Evolutionary conservation across 2,888 invertebrate genomes (phyloP), one percentile per base, ranked within the genome.

Genomic region (Ophion slaviceki): DNA sequence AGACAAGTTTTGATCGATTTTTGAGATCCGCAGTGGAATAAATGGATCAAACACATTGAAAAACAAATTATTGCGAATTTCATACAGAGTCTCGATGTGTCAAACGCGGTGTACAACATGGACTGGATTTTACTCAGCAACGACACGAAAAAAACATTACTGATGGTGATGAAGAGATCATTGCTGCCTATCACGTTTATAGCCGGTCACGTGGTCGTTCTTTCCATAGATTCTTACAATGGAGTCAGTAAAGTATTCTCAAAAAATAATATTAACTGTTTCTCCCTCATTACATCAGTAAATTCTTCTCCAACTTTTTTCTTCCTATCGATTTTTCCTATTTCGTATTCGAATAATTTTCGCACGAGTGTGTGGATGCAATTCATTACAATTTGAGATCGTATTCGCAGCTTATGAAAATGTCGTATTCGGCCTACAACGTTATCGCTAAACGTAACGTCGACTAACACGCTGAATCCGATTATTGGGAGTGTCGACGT

Each of bases 341-440:
- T 7, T 40, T 0, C 0, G 40, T 40, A 8, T 40, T 40, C 40
- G 7, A 7, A 40, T 40, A 40, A 40, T 8, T 40, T 8, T 40
- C 40, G 40, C 8, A 40, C 40, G 7, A 8, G 40, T 40, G 6
- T 5, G 6, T 40, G 8, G 40, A 40, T 40, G 40, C 40, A 7
- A 40, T 40, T 40, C 8, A 40, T 40, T 40, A 40, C 40, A 36
- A 40, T 40, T 40, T 40, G 40, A 40, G 40, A 3, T 40, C 7
- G 6, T 77, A 14, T 68, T 88, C 87, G 2, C 78, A 89, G 89
- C 84, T 89, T 28, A 47, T 89, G 20, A 89, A 90, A 76, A 78
- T 81, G 32, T 89, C 89, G 1, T 89, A 89, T 24, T 89, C 89
- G 10, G 57, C 71, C 24, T 89, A 86, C n/a, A 89, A 89, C 11